Base-by-base conservation (phyloP, 92 coral and sea anemone species). In the Anthopleura xanthogrammica region DNA sequence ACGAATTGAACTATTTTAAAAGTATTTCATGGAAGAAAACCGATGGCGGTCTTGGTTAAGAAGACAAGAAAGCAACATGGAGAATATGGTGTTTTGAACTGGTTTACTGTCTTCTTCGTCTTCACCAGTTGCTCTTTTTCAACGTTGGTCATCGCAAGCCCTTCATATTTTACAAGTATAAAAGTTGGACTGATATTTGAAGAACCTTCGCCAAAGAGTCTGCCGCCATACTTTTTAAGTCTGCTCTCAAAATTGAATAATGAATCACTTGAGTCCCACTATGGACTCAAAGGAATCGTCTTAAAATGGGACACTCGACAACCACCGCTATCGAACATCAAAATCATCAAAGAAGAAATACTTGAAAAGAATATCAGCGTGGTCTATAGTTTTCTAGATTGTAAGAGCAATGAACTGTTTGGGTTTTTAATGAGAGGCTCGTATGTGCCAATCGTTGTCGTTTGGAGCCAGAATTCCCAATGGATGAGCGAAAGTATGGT, bases 311-410 rank as follows among this genome's bases (percentile, higher is more conserved):
- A 75, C 39, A 24, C 10, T 19, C 58, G 85, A n/a, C 86, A 78
- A 29, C 68, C 91, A 7, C 92, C 95, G 0, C 14, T 48, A n/a
- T 57, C 46, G 7, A 52, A 75, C 60, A 77, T 80, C 66, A 41
- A 40, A 29, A 64, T 75, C n/a, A 60, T 88, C 76, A 43, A 85
- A 42, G 82, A 42, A 20, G 71, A 82, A 42, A 20, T 89, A 70
- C 65, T 89, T 42, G 23, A 77, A 14, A 52, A 58, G 42, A 92
- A 92, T 36, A 82, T 86, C 2, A 87, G 87, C 40, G 81, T 79
- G 4, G 88, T 90, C 5, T 43, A 90, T 52, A 92, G 95, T 58
- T 62, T 92, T 40, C 88, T 92, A 3, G 84, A 85, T 16, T 40
- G 83, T 39, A 75, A 71, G 24, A 81, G 85, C 64, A 90, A 90